phyloP scores from a whole-genome alignment of 2,113 vertebrate species.

The Antigone vipio region DNA sequence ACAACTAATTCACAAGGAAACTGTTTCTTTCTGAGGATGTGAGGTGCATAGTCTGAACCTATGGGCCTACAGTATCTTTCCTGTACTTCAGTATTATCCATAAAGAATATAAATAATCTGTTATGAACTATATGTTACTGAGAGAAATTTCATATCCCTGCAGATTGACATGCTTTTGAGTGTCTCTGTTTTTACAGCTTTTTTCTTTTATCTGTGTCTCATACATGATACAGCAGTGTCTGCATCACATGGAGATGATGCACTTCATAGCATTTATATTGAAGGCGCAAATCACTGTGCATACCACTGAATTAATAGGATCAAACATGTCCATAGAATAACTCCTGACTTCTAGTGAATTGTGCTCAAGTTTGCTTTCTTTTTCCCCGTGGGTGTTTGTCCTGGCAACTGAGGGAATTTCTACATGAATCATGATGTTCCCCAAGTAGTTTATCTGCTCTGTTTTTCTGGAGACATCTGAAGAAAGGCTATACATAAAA shows the following conservation, averaged over 20 bases:
- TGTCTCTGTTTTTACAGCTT: neutral
- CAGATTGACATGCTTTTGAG: neutral
- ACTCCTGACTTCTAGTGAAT: neutral
- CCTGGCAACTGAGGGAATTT: neutral
- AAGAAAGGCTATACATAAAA: neutral
- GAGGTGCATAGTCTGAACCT: neutral
- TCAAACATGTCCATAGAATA: neutral
- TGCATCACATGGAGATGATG: neutral
- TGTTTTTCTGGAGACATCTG: neutral
- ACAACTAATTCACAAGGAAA: neutral
- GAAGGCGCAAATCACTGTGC: neutral
- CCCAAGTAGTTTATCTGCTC: neutral
- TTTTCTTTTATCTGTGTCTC: neutral
- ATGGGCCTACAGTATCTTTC: neutral
- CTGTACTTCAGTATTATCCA: neutral
- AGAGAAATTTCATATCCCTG: neutral
- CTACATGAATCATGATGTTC: neutral
- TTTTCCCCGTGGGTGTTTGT: neutral
- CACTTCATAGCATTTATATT: neutral
- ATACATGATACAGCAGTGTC: neutral
- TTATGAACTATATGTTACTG: neutral
- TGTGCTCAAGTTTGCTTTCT: neutral
- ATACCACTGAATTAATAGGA: neutral
- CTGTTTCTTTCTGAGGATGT: neutral
- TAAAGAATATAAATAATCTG: neutral